phyloP scores from a whole-genome alignment of 2,888 invertebrate genomes.

The Hirtodrosophila cameraria region DNA sequence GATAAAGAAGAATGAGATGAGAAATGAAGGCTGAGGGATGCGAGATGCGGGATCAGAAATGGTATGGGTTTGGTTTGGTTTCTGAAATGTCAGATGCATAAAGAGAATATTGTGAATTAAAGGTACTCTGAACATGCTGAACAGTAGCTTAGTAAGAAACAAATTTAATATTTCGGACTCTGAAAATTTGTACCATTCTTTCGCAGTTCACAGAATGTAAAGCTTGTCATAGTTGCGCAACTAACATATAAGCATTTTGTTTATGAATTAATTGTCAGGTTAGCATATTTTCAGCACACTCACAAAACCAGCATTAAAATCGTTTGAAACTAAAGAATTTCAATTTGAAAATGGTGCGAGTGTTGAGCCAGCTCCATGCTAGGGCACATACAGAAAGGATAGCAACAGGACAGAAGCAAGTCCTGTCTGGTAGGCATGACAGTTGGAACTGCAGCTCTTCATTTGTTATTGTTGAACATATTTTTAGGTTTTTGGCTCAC shows the following conservation, averaged over 20 bases:
- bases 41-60: too few relatives aligned
- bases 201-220: too few relatives aligned
- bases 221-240: too few relatives aligned
- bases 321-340: slow-evolving; percentile 46
- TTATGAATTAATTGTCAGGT: not conserved
- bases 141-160: too few relatives aligned
- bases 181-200: not conserved
- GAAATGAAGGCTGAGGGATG: too few relatives aligned
- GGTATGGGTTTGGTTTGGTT: not conserved
- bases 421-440: slow-evolving; percentile 8
- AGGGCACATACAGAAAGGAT: slow-evolving; percentile 3
- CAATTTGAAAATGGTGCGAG: slow-evolving; percentile 57
- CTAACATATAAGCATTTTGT: not conserved
- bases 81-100: not conserved
- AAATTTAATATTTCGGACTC: not conserved
- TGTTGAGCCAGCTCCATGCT: too few relatives aligned
- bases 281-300: not conserved
- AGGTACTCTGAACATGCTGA: not conserved
- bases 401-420: not conserved
- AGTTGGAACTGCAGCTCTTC: slow-evolving; percentile 42
- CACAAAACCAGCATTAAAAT: slow-evolving; percentile 13
- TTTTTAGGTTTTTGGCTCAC: slow-evolving; percentile 32
- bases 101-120: too few relatives aligned
- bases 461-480: slow-evolving; percentile 42
- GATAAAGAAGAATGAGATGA: not conserved